Base-by-base conservation (phyloP, 2,888 invertebrate genomes). In the Hedychridium roseum region DNA sequence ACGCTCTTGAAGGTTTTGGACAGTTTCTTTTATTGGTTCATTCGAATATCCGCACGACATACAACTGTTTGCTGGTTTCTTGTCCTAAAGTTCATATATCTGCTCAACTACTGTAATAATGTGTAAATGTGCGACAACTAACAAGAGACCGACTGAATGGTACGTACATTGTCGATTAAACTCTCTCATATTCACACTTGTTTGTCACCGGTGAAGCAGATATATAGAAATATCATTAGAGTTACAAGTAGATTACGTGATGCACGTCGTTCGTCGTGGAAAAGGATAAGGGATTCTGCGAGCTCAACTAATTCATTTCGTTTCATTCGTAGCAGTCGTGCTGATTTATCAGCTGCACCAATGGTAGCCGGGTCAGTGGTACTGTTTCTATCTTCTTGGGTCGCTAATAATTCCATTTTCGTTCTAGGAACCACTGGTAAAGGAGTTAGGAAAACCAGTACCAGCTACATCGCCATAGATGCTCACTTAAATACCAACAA, bases 81-180 rank as follows among this genome's bases (percentile, higher is more conserved):
- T 31, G 45, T 39, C 38, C 47, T 52, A 51, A 47, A 51, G 40
- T 34, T 47, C 42, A 28, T 38, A 43, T 40, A 6, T 37, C 37
- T 30, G 46, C 54, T 71, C 57, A 61, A 64, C 67, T 73, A 72
- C 67, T 60, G 56, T 70, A 73, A 66, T 69, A n/a, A 64, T 73
- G 47, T 41, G 68, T 73, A 68, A 72, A 68, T 69, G 66, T 71
- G 63, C 69, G 70, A 68, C 69, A 67, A 64, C 59, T 67, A 67
- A 67, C 66, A 71, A 70, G 71, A 70, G 67, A 73, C 69, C 70
- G 76, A 76, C 75, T 73, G 72, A 78, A 77, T 75, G 74, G 74
- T 76, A 77, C 71, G 59, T 74, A 67, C 59, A 69, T 65, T 71
- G 67, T 68, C 32, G 17, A 15, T 14, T n/a, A 32, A 20, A 27